A percentile compares a stretch with the other conserved stretches of the same genome.
Conservation (phyloP, 92 coral and sea anemone species). For the Pocillopora meandrina region DNA sequence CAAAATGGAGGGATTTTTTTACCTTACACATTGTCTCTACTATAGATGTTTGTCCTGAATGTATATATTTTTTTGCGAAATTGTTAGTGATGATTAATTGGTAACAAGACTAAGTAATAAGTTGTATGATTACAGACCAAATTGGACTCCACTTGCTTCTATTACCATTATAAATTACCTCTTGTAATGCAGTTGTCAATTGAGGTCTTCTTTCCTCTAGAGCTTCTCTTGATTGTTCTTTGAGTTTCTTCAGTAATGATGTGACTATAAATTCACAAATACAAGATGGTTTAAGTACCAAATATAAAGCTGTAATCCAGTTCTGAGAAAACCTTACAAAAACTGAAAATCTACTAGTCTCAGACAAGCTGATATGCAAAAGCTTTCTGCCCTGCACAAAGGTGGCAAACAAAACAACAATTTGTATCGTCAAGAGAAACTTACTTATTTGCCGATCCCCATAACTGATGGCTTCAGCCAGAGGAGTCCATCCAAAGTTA, state of each 20-base stretch:
- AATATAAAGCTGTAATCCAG: background rate
- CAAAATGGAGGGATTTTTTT: no score
- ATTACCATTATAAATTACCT: slow-evolving; percentile 48
- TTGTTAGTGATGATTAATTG: no score
- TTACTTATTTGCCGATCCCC: slow-evolving; percentile 94
- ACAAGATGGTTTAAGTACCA: background rate
- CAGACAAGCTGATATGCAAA: background rate
- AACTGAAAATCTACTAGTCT: background rate
- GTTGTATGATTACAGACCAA: no score
- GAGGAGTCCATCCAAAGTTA: slow-evolving; percentile 96
- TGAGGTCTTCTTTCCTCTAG: slow-evolving; percentile 89
- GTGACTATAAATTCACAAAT: slow-evolving; percentile 50
- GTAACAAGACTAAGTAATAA: no score
- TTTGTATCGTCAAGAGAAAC: background rate
- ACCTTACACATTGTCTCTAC: no score
- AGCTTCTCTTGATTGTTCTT: slow-evolving; percentile 81
- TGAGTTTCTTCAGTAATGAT: slow-evolving; percentile 87
- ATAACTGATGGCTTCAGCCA: slow-evolving; percentile 97
- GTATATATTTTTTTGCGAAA: no score
- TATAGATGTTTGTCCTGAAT: no score
- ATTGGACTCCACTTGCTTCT: no score
- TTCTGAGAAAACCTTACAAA: no score
- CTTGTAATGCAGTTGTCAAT: slow-evolving; percentile 76
- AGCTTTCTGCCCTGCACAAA: no score
- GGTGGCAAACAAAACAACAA: background rate